Evolutionary conservation across 2,113 vertebrate species (phyloP).

Genomic region (Jacana jacana): DNA sequence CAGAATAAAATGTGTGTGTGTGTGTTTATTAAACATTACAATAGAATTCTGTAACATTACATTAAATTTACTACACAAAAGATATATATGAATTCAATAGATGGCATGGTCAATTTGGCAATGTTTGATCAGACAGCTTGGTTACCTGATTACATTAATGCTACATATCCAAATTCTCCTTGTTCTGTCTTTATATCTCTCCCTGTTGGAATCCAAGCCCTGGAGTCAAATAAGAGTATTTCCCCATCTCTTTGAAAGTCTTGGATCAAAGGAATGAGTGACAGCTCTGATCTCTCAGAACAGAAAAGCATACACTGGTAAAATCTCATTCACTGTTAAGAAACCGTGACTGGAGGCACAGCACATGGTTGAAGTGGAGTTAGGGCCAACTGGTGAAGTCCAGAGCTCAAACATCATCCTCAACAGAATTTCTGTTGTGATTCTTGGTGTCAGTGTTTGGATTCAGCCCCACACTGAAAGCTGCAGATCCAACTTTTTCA

Average conservation of each 20-base stretch:
- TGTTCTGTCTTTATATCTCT: constrained; percentile 4
- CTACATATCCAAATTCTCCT: neutral
- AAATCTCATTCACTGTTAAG: neutral
- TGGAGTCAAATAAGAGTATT: constrained; percentile 30
- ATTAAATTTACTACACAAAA: neutral
- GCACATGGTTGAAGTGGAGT: neutral
- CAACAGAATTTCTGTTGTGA: neutral
- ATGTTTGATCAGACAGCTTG: neutral
- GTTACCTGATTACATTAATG: constrained; percentile 27
- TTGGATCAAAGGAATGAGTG: constrained; percentile 47
- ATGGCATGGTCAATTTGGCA: neutral
- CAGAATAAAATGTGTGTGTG: neutral
- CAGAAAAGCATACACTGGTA: neutral
- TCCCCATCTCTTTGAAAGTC: constrained; percentile 4
- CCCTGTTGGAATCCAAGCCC: constrained; percentile 30
- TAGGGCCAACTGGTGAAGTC: neutral
- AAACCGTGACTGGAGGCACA: neutral
- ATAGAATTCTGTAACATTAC: neutral
- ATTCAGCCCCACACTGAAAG: neutral
- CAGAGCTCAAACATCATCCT: neutral
- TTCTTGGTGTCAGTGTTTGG: neutral
- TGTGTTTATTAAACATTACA: neutral
- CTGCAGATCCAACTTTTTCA: neutral
- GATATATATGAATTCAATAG: neutral
- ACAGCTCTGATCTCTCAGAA: neutral